Evolutionary conservation across 35 echinoderm and acorn worm genomes (phyloP), one percentile per base, ranked within the genome.

Genomic region (Apostichopus japonicus): DNA sequence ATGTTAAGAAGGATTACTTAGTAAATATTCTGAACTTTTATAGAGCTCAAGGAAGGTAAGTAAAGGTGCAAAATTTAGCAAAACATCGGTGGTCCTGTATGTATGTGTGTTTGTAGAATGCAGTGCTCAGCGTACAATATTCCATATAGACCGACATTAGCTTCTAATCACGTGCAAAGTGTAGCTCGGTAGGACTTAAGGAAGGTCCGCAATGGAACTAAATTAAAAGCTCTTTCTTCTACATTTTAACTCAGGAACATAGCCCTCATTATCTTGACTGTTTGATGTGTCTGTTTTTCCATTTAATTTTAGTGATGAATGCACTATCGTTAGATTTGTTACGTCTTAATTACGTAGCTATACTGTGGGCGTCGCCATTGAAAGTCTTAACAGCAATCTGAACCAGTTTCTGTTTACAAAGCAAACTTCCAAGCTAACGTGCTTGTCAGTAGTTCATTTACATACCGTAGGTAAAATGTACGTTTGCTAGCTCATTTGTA

Each of bases 361-460:
- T 54, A 89, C 61, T 89, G 86, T 89, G 86, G 86, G 86, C 86
- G 86, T 89, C 86, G 86, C 86, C 86, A 89, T 89, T 75, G 21
- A 16, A 89, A 89, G 72, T 89, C 44, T 51, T 51, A 84, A n/a
- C 17, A 84, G 6, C 24, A 52, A 51, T 5, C 11, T 51, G 71
- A 73, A 23, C 11, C 21, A 6, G 11, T 19, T 57, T 22, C 53
- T 84, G 81, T 84, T 84, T 84, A 84, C 81, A 84, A 84, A 84
- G 81, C n/a, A 73, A 73, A 73, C 71, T 73, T 2, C 71, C 14
- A 73, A 73, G 71, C 17, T 23, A 17, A 17, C 21, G 21, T n/a
- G 63, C 21, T 73, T 73, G 71, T 73, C 71, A 73, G 71, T 73
- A 17, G 16, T 73, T 73, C 71, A 73, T 23, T 19, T 1, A n/a